Conservation (phyloP, 2,888 invertebrate genomes). For the Trachelus tabidus region DNA sequence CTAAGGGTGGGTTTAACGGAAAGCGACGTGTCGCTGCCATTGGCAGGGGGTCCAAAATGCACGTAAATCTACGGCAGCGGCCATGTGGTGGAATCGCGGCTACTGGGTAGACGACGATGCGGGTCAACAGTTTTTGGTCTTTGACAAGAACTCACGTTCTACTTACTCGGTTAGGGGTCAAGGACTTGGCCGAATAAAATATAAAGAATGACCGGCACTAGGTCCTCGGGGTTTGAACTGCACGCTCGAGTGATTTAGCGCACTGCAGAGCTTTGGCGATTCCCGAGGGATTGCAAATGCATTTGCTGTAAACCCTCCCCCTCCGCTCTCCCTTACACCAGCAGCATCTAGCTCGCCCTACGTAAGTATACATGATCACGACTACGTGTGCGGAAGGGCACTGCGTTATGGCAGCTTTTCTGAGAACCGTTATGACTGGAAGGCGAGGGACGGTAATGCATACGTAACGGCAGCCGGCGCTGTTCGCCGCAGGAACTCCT, state of each 20-base stretch:
- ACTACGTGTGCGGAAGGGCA: too few species aligned
- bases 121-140: too few species aligned
- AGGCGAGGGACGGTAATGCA: neutral
- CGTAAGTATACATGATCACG: neutral
- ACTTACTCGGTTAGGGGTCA: too few species aligned
- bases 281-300: constrained; percentile 35
- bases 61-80: too few species aligned
- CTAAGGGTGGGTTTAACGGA: too few species aligned
- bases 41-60: too few species aligned
- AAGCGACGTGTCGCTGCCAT: too few species aligned
- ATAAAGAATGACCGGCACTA: constrained; percentile 40
- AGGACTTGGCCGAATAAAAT: constrained; percentile 43
- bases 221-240: constrained; percentile 24
- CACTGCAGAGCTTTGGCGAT: constrained; percentile 32
- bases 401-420: too few species aligned
- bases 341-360: neutral
- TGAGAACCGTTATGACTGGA: neutral
- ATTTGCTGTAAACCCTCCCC: constrained; percentile 10
- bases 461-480: neutral
- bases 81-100: too few species aligned
- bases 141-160: too few species aligned
- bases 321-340: neutral
- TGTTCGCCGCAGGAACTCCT: too few species aligned
- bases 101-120: too few species aligned
- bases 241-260: constrained; percentile 43